Conservation (phyloP, 2,797 vertebrate species). For the Pelodytes ibericus region DNA sequence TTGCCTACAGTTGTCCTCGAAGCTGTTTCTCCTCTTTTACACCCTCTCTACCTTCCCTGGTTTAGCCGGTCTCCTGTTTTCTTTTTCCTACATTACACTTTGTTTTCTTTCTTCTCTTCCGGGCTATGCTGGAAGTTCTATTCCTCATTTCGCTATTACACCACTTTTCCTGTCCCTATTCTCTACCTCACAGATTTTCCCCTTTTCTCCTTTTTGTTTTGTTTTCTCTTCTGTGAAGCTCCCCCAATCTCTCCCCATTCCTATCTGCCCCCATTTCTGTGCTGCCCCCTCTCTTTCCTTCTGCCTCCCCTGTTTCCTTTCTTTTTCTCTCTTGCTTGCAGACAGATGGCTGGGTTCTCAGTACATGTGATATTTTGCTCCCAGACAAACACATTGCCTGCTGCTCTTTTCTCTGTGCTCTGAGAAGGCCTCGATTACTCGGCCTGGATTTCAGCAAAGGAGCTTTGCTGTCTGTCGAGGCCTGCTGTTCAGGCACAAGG, state of each 20-base stretch:
- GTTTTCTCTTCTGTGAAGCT: background rate
- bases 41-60: too few species aligned
- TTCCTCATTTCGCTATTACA: background rate
- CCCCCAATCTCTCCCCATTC: background rate
- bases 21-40: too few species aligned
- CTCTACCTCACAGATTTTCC: background rate
- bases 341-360: conserved; percentile 41
- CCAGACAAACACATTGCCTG: conserved; percentile 44
- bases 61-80: background rate
- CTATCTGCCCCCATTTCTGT: too few species aligned
- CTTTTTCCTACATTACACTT: background rate
- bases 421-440: conserved; percentile 1
- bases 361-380: conserved; percentile 34
- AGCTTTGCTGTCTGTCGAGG: background rate
- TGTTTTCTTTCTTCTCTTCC: background rate
- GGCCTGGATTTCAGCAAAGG: background rate
- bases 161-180: too few species aligned
- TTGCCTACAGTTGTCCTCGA: too few species aligned
- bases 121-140: background rate
- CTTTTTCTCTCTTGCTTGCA: background rate
- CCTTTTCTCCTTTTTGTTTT: background rate
- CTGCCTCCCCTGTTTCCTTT: background rate
- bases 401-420: conserved; percentile 37
- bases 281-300: background rate
- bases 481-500: background rate